phyloP scores from a whole-genome alignment of 2,797 vertebrate species.

The Pangasius macronema region DNA sequence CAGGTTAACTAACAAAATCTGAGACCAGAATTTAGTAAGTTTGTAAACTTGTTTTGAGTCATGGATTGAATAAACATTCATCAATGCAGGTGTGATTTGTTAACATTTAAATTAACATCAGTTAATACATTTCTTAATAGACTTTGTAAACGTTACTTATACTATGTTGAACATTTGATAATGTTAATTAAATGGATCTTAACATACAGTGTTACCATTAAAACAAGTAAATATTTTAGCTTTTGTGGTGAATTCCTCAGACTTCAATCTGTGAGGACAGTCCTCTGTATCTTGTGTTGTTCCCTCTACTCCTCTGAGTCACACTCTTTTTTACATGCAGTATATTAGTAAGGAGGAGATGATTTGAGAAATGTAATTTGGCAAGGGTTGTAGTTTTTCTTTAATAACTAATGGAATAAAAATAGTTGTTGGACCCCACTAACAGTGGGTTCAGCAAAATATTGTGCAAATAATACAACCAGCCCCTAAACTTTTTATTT shows the following conservation, averaged over 20 bases:
- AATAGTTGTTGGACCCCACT: neutral
- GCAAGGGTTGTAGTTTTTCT: neutral
- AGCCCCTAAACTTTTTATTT: neutral
- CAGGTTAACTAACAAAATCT: neutral
- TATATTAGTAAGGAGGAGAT: neutral
- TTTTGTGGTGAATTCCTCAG: neutral
- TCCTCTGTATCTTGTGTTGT: neutral
- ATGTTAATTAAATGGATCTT: neutral
- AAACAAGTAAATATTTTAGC: neutral
- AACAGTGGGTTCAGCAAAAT: neutral
- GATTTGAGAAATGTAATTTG: neutral
- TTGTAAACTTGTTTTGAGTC: neutral
- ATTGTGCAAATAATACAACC: neutral
- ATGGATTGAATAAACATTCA: neutral
- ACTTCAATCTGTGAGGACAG: neutral
- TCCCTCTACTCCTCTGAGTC: neutral
- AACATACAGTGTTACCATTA: neutral
- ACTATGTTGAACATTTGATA: too few species aligned
- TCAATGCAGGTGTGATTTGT: neutral
- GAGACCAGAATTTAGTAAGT: neutral
- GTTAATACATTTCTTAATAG: neutral
- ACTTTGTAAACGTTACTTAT: neutral
- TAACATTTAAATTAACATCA: neutral
- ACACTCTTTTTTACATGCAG: neutral
- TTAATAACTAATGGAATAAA: constrained; percentile 4